These are phyloP conservation scores for Drosophila kambysellisi DNA, from an alignment of 2,888 invertebrate genomes.

Conservation along the genomic window DNA sequence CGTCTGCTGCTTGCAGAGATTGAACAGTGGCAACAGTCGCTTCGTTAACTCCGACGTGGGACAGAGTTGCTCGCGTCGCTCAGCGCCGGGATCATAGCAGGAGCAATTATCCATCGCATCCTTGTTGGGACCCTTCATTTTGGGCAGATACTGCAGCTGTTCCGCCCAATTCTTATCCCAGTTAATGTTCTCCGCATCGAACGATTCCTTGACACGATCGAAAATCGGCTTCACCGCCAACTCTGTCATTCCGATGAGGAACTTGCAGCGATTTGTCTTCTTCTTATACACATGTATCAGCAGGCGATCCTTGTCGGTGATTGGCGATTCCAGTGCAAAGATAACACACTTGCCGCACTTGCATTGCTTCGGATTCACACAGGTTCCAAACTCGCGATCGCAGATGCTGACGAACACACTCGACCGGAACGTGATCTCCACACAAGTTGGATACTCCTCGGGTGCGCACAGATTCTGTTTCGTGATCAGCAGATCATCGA, in stretches of 20 bases:
- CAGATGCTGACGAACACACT: constrained; percentile 82
- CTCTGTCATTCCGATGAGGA: constrained; percentile 82
- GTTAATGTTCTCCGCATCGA: constrained; percentile 74
- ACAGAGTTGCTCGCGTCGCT: constrained; percentile 77
- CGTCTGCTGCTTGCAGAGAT: constrained; percentile 80
- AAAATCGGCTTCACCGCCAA: constrained; percentile 80
- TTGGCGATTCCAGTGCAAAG: constrained; percentile 81
- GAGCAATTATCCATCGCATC: constrained; percentile 61
- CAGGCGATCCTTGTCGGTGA: constrained; percentile 80
- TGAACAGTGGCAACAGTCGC: constrained; percentile 81
- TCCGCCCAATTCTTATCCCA: constrained; percentile 66
- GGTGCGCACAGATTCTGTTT: constrained; percentile 84
- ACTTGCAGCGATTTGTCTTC: constrained; percentile 83
- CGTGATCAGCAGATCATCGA: constrained; percentile 83
- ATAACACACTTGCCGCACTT: constrained; percentile 83
- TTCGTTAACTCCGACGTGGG: constrained; percentile 82
- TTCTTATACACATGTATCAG: constrained; percentile 83
- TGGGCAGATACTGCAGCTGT: constrained; percentile 64
- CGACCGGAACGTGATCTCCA: constrained; percentile 83
- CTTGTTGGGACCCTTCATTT: constrained; percentile 58
- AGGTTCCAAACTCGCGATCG: constrained; percentile 82
- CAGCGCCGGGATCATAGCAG: constrained; percentile 69
- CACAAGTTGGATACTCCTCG: constrained; percentile 84
- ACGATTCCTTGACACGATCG: constrained; percentile 81
- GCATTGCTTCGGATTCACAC: constrained; percentile 69